Evolutionary conservation across 2,888 invertebrate genomes (phyloP), one percentile per base, ranked within the genome.

Genomic region (Gandaritis pyraliata): DNA sequence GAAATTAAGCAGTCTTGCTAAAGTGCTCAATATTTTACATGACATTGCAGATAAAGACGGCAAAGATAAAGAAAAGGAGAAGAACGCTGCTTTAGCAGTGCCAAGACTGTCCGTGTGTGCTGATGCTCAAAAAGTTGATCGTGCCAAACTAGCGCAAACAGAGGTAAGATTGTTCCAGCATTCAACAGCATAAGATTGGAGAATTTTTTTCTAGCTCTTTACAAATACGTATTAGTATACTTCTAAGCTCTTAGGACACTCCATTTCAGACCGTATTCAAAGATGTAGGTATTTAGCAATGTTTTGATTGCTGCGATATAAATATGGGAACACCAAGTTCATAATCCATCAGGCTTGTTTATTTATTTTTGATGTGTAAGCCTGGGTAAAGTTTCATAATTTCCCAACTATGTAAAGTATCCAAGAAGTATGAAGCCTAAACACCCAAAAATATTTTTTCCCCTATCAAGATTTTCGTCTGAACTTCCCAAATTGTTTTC

Each of bases 71-170:
- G 96, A 96, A 56, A 94, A 94, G 48, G 97, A 96, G 54, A 97
- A 96, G 78, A 95, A 95, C 64, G 94, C 94, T 65, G 95, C 94
- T 70, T 88, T 97, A 67, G 97, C 96, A 33, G 97, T 98, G 43
- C 97, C 98, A 48, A 94, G 97, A 71, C 93, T 98, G 59, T 97
- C 97, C 69, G 97, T 98, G 56, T 98, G 98, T 87, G 98, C 98
- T 5, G 97, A 98, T 82, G 97, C 97, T 68, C 98, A 98, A 84
- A 98, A 98, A 93, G 97, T 98, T 18, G 98, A 98, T 86, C 94
- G 97, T 68, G 95, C 97, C 64, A 98, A 98, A 89, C 92, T 98
- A 66, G 97, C 97, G 55, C 98, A 98, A 92, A 97, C 97, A 71
- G 98, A 98, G 94, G 96, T 95, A 52, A n/a, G 10, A 47, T 13